Percentiles rank a stretch among this genome's conserved stretches.
Evolutionary conservation across 2,797 vertebrate genomes (phyloP).

Genomic region (Clarias fuscus): DNA sequence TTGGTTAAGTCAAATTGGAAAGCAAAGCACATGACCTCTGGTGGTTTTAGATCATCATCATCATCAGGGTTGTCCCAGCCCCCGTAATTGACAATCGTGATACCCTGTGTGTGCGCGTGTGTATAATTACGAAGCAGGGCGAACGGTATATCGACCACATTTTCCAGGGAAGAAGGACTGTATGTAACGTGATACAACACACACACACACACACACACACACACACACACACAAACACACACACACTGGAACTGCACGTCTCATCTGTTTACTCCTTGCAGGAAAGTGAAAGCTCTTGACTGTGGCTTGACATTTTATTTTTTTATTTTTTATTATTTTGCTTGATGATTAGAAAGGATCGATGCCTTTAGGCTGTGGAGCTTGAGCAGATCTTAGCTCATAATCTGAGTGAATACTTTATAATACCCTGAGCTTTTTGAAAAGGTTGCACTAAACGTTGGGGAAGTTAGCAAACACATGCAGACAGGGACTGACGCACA

Average conservation of each 20-base stretch:
- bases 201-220: not conserved
- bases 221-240: not conserved
- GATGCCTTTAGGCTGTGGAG: not conserved
- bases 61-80: too few relatives aligned
- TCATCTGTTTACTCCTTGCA: not conserved
- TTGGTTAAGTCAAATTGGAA: slow-evolving; percentile 18
- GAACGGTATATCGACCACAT: not conserved
- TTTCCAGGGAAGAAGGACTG: not conserved
- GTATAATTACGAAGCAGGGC: not conserved
- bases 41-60: not conserved
- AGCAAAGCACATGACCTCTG: not conserved
- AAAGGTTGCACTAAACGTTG: not conserved
- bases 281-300: not conserved
- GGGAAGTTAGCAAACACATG: not conserved
- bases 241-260: not conserved
- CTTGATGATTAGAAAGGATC: not conserved
- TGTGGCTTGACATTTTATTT: not conserved
- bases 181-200: not conserved
- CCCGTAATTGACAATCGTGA: not conserved
- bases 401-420: not conserved
- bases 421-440: not conserved
- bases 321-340: not conserved
- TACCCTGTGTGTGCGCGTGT: not conserved
- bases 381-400: not conserved
- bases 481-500: not conserved